These are phyloP conservation scores for Oncorhynchus gorbuscha DNA, from an alignment of 2,113 vertebrate species.

Conservation along the genomic window DNA sequence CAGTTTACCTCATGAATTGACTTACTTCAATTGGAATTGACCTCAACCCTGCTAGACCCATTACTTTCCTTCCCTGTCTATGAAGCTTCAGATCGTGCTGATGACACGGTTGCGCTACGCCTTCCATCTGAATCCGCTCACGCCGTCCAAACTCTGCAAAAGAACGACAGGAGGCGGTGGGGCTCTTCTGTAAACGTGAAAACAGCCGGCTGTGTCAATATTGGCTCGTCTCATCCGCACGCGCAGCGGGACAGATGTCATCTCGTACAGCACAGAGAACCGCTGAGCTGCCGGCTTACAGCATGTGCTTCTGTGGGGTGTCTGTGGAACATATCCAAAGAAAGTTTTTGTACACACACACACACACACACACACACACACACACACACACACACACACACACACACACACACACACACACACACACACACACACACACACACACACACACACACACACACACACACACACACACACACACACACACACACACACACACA, in stretches of 20 bases:
- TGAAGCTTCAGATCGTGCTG: background rate
- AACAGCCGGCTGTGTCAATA: slow-evolving; percentile 45
- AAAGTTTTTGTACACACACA: slow-evolving; percentile 3
- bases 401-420: background rate
- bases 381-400: background rate
- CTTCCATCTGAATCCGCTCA: slow-evolving; percentile 5
- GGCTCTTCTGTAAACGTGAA: slow-evolving; percentile 27
- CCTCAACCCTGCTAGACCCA: background rate
- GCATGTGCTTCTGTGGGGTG: background rate
- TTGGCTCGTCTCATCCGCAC: slow-evolving; percentile 38
- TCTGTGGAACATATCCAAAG: slow-evolving; percentile 5
- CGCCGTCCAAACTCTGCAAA: background rate
- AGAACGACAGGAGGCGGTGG: slow-evolving; percentile 23
- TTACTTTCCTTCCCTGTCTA: background rate
- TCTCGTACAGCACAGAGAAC: slow-evolving; percentile 40
- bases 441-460: background rate
- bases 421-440: background rate
- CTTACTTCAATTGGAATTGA: background rate
- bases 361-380: background rate
- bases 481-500: background rate
- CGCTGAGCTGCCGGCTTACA: slow-evolving; percentile 39
- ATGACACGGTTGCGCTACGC: background rate
- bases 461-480: background rate
- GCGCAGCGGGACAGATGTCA: slow-evolving; percentile 52
- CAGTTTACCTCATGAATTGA: background rate